Evolutionary conservation across 2,797 vertebrate genomes (phyloP).

Genomic region (Sciurus vulgaris): DNA sequence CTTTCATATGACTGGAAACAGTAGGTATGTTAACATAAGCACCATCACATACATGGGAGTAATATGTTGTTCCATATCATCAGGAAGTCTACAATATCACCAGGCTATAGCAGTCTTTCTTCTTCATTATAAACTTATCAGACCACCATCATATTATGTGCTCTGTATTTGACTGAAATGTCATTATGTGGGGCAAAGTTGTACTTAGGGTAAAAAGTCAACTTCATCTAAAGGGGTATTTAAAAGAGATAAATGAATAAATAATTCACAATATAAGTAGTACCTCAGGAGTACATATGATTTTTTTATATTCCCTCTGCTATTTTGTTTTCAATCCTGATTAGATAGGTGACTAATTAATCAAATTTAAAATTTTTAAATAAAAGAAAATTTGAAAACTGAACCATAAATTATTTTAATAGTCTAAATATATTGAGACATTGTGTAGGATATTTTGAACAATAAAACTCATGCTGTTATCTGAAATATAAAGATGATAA

Average conservation of each 20-base stretch:
- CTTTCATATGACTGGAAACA: neutral
- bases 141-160: neutral
- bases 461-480: neutral
- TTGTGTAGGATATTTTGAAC: neutral
- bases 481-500: neutral
- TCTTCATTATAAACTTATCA: neutral
- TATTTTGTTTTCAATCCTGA: neutral
- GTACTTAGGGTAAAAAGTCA: neutral
- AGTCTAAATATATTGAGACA: neutral
- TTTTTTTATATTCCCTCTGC: neutral
- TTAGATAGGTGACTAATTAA: neutral
- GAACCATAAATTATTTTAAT: neutral
- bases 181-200: neutral
- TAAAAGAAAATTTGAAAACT: neutral
- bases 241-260: neutral
- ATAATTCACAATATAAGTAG: neutral
- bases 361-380: neutral
- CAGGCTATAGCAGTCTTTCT: neutral
- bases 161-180: neutral
- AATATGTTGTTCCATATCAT: neutral
- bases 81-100: neutral
- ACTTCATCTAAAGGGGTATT: neutral
- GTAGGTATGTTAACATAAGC: too few species aligned
- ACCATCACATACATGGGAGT: neutral
- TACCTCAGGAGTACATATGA: neutral